These are phyloP conservation scores for Caranx ignobilis DNA, from an alignment of 2,113 vertebrate genomes.

Conservation along the genomic window DNA sequence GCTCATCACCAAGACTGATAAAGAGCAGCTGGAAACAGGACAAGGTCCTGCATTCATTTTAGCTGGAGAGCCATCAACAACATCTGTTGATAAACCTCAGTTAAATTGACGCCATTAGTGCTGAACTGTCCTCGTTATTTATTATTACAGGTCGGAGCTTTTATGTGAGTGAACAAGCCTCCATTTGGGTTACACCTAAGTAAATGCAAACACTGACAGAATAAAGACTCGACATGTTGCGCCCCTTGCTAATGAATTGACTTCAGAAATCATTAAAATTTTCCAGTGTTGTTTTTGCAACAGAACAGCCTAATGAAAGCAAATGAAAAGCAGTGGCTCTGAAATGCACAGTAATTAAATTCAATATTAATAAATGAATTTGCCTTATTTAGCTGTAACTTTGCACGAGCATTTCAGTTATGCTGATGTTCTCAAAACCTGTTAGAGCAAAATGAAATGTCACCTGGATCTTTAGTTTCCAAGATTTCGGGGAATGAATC, in stretches of 20 bases:
- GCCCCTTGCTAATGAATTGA: constrained; percentile 62
- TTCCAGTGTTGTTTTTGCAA: constrained; percentile 57
- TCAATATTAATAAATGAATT: constrained; percentile 79
- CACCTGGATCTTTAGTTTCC: constrained; percentile 54
- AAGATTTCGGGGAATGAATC: constrained; percentile 31
- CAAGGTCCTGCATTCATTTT: constrained; percentile 35
- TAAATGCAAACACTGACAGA: constrained; percentile 24
- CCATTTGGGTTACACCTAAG: constrained; percentile 42
- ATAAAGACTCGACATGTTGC: constrained; percentile 22
- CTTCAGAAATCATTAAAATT: constrained; percentile 63
- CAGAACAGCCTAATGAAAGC: constrained; percentile 60
- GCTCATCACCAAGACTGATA: constrained; percentile 14
- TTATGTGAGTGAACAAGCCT: constrained; percentile 54
- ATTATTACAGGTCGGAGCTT: constrained; percentile 61
- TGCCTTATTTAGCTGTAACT: constrained; percentile 62
- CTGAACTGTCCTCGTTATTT: constrained; percentile 60
- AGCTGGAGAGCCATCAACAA: constrained; percentile 39
- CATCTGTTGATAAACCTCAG: constrained; percentile 46
- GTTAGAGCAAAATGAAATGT: constrained; percentile 68
- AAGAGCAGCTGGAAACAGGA: constrained; percentile 28
- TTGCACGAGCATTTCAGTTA: constrained; percentile 60
- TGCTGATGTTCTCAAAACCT: constrained; percentile 65
- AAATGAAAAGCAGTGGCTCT: constrained; percentile 66
- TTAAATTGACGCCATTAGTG: constrained; percentile 59
- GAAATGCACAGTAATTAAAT: constrained; percentile 70